phyloP scores from a whole-genome alignment of 2,888 invertebrate genomes.

The Apamea crenata region DNA sequence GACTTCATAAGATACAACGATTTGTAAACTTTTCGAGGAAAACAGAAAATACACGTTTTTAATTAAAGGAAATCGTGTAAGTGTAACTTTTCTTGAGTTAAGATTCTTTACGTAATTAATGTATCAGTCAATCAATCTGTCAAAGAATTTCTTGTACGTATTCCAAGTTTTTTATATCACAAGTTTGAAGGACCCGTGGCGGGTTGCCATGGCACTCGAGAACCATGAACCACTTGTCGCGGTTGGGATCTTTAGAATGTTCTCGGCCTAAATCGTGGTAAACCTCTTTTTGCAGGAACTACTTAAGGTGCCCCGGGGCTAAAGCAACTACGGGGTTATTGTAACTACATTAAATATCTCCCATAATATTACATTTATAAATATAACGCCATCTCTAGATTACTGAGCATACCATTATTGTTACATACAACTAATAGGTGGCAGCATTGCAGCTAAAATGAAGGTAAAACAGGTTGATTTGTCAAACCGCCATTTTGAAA shows the following conservation, averaged over 20 bases:
- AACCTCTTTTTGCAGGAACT: slow-evolving; percentile 18
- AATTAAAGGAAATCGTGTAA: slow-evolving; percentile 46
- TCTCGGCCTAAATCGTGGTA: slow-evolving; percentile 7
- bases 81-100: slow-evolving; percentile 38
- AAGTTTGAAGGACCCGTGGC: slow-evolving; percentile 29
- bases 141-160: slow-evolving; percentile 11
- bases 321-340: too few relatives aligned
- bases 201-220: slow-evolving; percentile 41
- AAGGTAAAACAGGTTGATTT: too few relatives aligned
- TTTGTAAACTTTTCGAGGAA: slow-evolving; percentile 39
- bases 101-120: slow-evolving; percentile 51
- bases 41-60: slow-evolving; percentile 34
- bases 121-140: slow-evolving; percentile 51
- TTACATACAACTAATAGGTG: too few relatives aligned
- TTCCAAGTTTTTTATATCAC: slow-evolving; percentile 34
- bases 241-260: slow-evolving; percentile 41
- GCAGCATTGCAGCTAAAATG: too few relatives aligned
- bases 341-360: too few relatives aligned
- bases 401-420: too few relatives aligned
- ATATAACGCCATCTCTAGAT: too few relatives aligned
- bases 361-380: too few relatives aligned
- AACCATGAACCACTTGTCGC: slow-evolving; percentile 42
- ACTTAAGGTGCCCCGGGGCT: too few relatives aligned
- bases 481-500: too few relatives aligned
- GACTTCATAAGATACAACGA: slow-evolving; percentile 29